Conservation (phyloP, 2,113 vertebrate genomes). For the Ammodytes dubius region DNA sequence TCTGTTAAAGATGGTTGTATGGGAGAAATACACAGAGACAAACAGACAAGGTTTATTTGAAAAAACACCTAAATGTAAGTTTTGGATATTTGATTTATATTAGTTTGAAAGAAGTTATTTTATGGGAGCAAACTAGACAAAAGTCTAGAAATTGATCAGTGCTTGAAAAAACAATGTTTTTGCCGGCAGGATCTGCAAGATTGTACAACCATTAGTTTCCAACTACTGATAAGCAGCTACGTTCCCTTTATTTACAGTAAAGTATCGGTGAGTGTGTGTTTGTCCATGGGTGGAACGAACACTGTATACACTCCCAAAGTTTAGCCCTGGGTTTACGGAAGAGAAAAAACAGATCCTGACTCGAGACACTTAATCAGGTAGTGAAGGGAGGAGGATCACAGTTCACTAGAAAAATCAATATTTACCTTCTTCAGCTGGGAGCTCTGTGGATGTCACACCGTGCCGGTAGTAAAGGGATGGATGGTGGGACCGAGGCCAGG, state of each 20-base stretch:
- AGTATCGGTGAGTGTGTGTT: conserved; percentile 43
- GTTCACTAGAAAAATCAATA: conserved; percentile 82
- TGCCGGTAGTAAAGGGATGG: conserved; percentile 60
- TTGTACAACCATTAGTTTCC: conserved; percentile 26
- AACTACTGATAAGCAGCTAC: conserved; percentile 5
- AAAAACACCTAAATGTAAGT: too few species aligned
- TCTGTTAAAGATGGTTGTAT: too few species aligned
- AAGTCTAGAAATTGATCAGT: too few species aligned
- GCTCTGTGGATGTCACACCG: conserved; percentile 80
- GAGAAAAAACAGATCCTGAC: conserved; percentile 42
- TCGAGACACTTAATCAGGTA: conserved; percentile 52
- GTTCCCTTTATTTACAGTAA: conserved; percentile 33
- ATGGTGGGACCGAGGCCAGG: neutral
- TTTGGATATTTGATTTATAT: too few species aligned
- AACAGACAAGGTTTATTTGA: too few species aligned
- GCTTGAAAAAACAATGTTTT: too few species aligned
- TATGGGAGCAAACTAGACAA: too few species aligned
- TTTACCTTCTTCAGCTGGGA: conserved; percentile 90
- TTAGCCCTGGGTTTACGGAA: conserved; percentile 53
- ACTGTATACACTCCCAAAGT: conserved; percentile 50
- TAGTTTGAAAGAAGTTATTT: too few species aligned
- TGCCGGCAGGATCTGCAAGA: neutral
- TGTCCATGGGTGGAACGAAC: conserved; percentile 36
- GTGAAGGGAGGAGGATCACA: conserved; percentile 60
- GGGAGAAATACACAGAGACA: too few species aligned